Evolutionary conservation across 2,888 invertebrate species (phyloP).

Genomic region (Pycnomerus fuliginosus): DNA sequence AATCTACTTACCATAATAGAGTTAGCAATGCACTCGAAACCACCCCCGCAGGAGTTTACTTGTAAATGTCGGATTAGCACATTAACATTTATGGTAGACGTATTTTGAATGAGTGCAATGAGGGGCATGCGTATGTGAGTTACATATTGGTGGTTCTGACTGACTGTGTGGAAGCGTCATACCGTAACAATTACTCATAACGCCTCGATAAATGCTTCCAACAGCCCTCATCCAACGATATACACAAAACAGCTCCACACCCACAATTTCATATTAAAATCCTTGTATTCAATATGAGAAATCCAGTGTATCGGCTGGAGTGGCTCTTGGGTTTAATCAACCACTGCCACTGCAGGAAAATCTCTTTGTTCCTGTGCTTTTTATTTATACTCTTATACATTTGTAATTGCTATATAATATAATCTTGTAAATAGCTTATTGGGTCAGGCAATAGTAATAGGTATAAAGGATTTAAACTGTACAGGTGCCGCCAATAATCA

Average conservation of each 20-base stretch:
- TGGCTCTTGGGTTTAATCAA: too few species aligned
- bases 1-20: slow-evolving; percentile 27
- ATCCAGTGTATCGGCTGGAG: too few species aligned
- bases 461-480: too few species aligned
- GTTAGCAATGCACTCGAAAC: slow-evolving; percentile 24
- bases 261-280: too few species aligned
- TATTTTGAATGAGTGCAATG: slow-evolving; percentile 48
- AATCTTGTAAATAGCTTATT: too few species aligned
- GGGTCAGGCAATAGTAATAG: too few species aligned
- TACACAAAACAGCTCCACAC: slow-evolving; percentile 3
- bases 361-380: too few species aligned
- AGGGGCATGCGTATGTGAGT: slow-evolving; percentile 44
- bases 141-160: slow-evolving; percentile 41
- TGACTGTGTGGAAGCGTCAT: slow-evolving; percentile 37
- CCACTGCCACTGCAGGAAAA: too few species aligned
- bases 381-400: too few species aligned
- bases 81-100: slow-evolving; percentile 53
- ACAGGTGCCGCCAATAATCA: too few species aligned
- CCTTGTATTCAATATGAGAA: too few species aligned
- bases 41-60: slow-evolving; percentile 43
- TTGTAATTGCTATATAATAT: too few species aligned
- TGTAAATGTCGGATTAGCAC: slow-evolving; percentile 52
- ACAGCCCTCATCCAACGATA: slow-evolving; percentile 16
- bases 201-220: slow-evolving; percentile 36
- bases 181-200: slow-evolving; percentile 44